A percentile compares a stretch with the other conserved stretches of the same genome.
phyloP scores from a whole-genome alignment of 1,140 invertebrate species.

The Macrosteles quadrilineatus region DNA sequence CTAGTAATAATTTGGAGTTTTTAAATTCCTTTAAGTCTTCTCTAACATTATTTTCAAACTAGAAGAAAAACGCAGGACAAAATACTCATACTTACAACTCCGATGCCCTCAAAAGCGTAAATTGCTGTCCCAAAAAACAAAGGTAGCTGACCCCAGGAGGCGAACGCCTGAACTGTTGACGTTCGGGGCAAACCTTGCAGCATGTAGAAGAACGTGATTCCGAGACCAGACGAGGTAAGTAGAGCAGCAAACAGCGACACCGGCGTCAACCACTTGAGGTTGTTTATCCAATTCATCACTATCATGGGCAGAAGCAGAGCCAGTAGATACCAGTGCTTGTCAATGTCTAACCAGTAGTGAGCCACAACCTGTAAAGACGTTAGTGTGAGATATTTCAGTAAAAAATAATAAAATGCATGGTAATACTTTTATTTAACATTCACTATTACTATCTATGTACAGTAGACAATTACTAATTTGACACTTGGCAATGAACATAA shows the following conservation, averaged over 20 bases:
- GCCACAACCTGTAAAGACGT: conserved; percentile 56
- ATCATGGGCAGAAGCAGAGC: conserved; percentile 71
- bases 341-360: conserved; percentile 60
- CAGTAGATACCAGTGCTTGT: conserved; percentile 62
- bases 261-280: conserved; percentile 79
- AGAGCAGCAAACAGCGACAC: conserved; percentile 79
- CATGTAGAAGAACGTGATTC: conserved; percentile 80
- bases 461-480: too few relatives aligned
- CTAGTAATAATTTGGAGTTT: too few relatives aligned
- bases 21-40: too few relatives aligned
- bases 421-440: too few relatives aligned
- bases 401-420: too few relatives aligned
- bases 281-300: conserved; percentile 72
- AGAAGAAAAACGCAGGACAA: too few relatives aligned
- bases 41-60: too few relatives aligned
- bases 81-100: conserved; percentile 75
- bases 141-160: conserved; percentile 66
- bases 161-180: conserved; percentile 61
- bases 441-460: too few relatives aligned
- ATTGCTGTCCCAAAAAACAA: conserved; percentile 87
- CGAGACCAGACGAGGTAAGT: conserved; percentile 65
- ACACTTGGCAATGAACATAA: too few relatives aligned
- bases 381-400: too few relatives aligned
- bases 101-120: conserved; percentile 85
- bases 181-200: conserved; percentile 70